These are phyloP conservation scores for Talpa occidentalis DNA, from an alignment of 2,113 vertebrate genomes.

Conservation along the genomic window DNA sequence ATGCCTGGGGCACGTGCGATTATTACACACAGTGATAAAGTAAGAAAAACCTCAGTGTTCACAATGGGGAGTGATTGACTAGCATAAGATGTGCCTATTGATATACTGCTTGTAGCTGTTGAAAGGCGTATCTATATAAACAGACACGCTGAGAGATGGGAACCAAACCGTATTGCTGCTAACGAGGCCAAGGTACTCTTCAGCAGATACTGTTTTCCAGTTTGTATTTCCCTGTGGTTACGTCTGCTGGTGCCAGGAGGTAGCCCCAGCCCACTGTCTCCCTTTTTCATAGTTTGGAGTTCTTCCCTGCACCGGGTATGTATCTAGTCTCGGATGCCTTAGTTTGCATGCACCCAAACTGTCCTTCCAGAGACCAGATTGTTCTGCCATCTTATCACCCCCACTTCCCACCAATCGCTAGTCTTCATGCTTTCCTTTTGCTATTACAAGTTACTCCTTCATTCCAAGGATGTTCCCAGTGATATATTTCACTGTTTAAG, in stretches of 20 bases:
- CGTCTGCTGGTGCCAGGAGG: neutral
- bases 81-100: neutral
- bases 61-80: conserved; percentile 21
- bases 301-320: neutral
- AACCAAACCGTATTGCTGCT: neutral
- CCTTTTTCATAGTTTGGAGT: neutral
- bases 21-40: neutral
- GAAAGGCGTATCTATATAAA: neutral
- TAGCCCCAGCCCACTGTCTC: neutral
- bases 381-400: neutral
- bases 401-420: neutral
- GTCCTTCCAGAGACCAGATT: neutral
- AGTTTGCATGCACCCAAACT: neutral
- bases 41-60: neutral
- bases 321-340: neutral
- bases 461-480: neutral
- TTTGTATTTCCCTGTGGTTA: neutral
- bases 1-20: neutral
- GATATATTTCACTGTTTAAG: conserved; percentile 16
- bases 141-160: neutral
- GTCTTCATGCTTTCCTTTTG: neutral
- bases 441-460: neutral
- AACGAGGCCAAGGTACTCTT: neutral
- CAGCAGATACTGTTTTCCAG: neutral
- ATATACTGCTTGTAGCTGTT: neutral